Evolutionary conservation across 2,113 vertebrate genomes (phyloP).

Genomic region (human (Homo sapiens)): DNA sequence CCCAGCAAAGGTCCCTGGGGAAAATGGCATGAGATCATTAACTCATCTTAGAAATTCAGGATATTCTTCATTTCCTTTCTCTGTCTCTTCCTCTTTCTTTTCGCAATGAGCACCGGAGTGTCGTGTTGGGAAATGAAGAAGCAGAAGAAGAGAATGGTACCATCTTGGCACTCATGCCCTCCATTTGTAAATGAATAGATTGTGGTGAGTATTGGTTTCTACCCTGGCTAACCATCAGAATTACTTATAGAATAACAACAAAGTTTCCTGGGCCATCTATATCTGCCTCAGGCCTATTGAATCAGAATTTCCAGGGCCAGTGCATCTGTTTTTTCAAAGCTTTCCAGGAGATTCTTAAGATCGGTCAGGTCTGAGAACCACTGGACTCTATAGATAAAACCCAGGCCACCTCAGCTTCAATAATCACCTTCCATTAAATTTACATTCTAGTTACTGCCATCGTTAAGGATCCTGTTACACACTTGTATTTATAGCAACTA

Average conservation of each 20-base stretch:
- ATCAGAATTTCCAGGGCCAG: background rate
- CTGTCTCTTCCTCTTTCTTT: background rate
- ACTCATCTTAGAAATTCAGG: background rate
- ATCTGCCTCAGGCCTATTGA: background rate
- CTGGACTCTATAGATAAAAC: background rate
- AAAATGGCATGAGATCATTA: rapidly evolving
- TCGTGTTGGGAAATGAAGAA: background rate
- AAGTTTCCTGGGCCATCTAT: background rate
- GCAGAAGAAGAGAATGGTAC: background rate
- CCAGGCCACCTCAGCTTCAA: background rate
- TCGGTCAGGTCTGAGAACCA: background rate
- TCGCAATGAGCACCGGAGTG: rapidly evolving
- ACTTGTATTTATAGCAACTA: background rate
- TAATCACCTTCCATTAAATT: background rate
- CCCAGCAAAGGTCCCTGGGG: no score
- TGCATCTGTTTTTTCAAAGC: background rate
- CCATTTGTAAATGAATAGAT: no score
- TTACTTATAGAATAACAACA: background rate
- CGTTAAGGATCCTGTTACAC: background rate
- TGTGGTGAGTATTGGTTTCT: background rate
- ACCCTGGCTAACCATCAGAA: background rate
- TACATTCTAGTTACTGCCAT: background rate
- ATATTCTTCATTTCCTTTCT: background rate
- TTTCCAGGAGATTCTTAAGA: background rate
- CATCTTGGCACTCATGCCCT: no score